Conservation (phyloP, 2,113 vertebrate genomes). For the Pollachius pollachius region DNA sequence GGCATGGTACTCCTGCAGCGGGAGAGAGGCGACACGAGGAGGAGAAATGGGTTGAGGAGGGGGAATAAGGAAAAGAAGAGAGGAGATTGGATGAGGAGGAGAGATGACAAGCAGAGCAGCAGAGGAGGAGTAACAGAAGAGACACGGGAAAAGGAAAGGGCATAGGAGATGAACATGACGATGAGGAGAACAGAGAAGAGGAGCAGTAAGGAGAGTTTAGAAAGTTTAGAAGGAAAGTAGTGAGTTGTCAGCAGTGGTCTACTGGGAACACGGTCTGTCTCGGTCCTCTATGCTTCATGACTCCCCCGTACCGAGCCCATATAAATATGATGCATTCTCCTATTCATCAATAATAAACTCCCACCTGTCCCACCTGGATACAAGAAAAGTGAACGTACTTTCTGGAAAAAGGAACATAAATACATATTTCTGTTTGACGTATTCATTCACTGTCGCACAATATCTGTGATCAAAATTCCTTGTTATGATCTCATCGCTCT, state of each 20-base stretch:
- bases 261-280: not conserved
- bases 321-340: not conserved
- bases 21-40: not conserved
- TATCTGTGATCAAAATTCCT: too few species aligned
- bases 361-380: slow-evolving; percentile 7
- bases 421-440: too few species aligned
- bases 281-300: not conserved
- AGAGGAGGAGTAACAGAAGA: not conserved
- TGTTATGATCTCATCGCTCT: not conserved
- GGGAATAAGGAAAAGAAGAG: not conserved
- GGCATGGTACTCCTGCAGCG: slow-evolving; percentile 90
- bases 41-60: not conserved
- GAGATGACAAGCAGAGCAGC: not conserved
- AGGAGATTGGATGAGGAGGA: not conserved
- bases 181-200: slow-evolving; percentile 10
- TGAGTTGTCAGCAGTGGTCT: not conserved
- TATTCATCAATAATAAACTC: not conserved
- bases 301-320: not conserved
- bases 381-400: not conserved
- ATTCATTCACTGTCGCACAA: not conserved
- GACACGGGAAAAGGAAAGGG: not conserved
- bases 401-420: not conserved
- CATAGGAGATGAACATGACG: not conserved
- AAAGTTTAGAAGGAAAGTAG: not conserved
- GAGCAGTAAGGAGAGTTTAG: slow-evolving; percentile 2